Conservation (phyloP, 2,888 invertebrate species). For the Eristalis arbustorum region DNA sequence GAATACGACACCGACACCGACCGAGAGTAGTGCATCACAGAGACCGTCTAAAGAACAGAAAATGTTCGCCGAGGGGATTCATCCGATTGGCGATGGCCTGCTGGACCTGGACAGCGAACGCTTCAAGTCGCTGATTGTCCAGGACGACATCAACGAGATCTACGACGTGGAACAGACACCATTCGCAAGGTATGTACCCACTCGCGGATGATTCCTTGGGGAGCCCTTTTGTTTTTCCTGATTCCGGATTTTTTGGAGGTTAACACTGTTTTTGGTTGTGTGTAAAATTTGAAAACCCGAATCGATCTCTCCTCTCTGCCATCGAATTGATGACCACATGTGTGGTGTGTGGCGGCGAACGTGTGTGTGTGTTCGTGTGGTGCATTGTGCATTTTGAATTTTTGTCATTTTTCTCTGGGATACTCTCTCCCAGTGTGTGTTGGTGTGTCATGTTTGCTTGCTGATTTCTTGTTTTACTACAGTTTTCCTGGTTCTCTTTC, state of each 20-base stretch:
- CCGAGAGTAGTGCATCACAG: constrained; percentile 10
- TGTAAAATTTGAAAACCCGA: constrained; percentile 1
- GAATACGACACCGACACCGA: constrained; percentile 1
- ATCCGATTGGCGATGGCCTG: constrained; percentile 84
- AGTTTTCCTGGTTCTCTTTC: constrained; percentile 24
- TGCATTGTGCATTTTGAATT: constrained; percentile 2
- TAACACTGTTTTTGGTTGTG: neutral
- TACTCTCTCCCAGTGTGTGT: constrained; percentile 14
- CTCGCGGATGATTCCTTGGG: neutral
- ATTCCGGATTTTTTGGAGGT: too few species aligned
- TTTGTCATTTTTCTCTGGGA: constrained; percentile 7
- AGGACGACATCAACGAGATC: constrained; percentile 87
- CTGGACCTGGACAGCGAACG: constrained; percentile 86
- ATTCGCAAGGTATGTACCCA: constrained; percentile 90
- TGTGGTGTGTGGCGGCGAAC: neutral
- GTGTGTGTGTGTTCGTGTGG: neutral
- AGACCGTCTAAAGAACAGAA: constrained; percentile 50
- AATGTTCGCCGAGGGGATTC: constrained; percentile 80
- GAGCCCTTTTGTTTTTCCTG: neutral
- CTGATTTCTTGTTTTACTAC: constrained; percentile 34
- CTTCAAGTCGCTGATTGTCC: constrained; percentile 85
- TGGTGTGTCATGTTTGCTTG: constrained; percentile 21
- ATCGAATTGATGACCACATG: neutral
- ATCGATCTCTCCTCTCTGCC: neutral
- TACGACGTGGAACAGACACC: constrained; percentile 91